A percentile compares a stretch with the other conserved stretches of the same genome.
These are phyloP conservation scores for Momotus momota DNA, from an alignment of 2,797 vertebrate genomes.

Conservation along the genomic window DNA sequence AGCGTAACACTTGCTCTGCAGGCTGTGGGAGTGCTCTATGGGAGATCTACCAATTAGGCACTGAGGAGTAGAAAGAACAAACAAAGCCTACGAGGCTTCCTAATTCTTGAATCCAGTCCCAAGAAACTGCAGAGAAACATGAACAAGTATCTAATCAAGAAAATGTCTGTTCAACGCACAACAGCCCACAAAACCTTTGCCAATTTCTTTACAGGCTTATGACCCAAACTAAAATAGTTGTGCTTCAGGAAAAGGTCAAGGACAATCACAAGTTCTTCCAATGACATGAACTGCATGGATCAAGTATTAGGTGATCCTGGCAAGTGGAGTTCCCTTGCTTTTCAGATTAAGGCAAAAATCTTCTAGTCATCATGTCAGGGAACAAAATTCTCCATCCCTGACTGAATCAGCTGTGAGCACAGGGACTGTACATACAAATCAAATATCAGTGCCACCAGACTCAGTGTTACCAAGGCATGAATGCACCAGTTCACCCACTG, in stretches of 20 bases:
- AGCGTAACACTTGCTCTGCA: not conserved
- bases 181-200: not conserved
- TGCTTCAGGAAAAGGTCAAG: not conserved
- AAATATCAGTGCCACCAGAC: not conserved
- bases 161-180: not conserved
- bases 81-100: not conserved
- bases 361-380: not conserved
- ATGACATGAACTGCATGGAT: not conserved
- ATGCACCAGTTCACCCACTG: not conserved
- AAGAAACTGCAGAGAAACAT: not conserved
- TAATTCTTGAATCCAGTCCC: not conserved
- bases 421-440: not conserved
- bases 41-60: not conserved
- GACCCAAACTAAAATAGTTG: not conserved
- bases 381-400: not conserved
- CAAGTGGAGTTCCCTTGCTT: not conserved
- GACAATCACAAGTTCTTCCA: not conserved
- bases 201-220: not conserved
- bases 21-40: not conserved
- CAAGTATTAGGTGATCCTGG: not conserved
- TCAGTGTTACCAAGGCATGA: not conserved
- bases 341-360: not conserved
- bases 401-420: not conserved
- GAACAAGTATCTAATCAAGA: not conserved
- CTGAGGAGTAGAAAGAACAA: not conserved